Percentiles rank a stretch among this genome's conserved stretches.
Evolutionary conservation across 2,797 vertebrate species (phyloP).

Genomic region (Paedocypris micromegethes): DNA sequence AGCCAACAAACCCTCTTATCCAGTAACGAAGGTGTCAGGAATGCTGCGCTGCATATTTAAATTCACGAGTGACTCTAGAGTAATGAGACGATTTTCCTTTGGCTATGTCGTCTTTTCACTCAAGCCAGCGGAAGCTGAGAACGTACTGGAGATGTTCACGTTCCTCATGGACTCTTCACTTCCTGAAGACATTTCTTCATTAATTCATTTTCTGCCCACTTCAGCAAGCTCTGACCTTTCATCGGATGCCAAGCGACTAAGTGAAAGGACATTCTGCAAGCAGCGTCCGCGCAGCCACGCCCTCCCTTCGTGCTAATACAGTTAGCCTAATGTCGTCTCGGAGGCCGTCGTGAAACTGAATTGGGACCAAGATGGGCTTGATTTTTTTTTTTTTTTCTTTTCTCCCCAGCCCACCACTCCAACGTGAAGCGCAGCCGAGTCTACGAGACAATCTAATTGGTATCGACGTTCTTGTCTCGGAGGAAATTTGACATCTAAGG

Average conservation of each 20-base stretch:
- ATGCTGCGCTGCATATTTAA: too few species aligned
- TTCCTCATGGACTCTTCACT: conserved; percentile 30
- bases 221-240: conserved; percentile 72
- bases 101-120: conserved; percentile 74
- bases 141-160: conserved; percentile 65
- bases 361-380: conserved; percentile 67
- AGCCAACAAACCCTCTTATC: too few species aligned
- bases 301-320: conserved; percentile 63
- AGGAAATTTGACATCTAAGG: conserved; percentile 83
- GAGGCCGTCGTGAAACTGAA: conserved; percentile 74
- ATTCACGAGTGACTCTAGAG: too few species aligned
- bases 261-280: conserved; percentile 61
- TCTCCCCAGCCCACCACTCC: conserved; percentile 66
- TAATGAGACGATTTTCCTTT: conserved; percentile 42
- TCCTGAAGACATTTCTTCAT: conserved; percentile 75
- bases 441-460: conserved; percentile 75
- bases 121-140: conserved; percentile 65
- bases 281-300: conserved; percentile 43
- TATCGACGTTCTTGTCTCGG: conserved; percentile 80
- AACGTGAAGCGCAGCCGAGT: conserved; percentile 35
- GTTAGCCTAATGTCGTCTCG: conserved; percentile 73
- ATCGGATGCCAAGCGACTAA: conserved; percentile 69
- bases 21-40: too few species aligned
- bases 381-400: conserved; percentile 12
- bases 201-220: conserved; percentile 74